These are phyloP conservation scores for Anniella stebbinsi DNA, from an alignment of 2,797 vertebrate genomes.

Conservation along the genomic window DNA sequence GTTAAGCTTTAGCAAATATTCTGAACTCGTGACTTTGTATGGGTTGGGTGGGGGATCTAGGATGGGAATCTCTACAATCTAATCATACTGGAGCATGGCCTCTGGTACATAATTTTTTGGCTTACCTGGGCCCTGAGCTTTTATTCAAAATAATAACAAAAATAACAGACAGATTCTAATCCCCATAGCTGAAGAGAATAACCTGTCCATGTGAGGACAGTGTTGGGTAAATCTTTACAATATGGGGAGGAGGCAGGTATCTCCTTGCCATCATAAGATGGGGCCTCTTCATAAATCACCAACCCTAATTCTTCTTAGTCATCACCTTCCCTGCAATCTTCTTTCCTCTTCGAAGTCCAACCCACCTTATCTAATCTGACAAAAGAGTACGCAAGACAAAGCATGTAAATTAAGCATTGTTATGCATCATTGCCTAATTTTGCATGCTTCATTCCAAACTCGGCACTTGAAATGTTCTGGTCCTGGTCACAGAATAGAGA, in stretches of 20 bases:
- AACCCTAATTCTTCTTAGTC: background rate
- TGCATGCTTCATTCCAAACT: background rate
- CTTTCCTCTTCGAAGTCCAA: background rate
- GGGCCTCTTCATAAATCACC: background rate
- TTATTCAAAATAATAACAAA: background rate
- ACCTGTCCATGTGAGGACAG: background rate
- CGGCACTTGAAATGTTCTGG: background rate
- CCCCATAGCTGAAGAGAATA: background rate
- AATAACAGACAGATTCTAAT: background rate
- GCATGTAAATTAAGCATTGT: background rate
- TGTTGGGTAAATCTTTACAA: background rate
- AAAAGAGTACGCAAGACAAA: background rate
- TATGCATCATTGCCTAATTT: background rate
- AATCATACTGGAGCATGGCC: background rate
- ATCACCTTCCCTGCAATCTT: background rate
- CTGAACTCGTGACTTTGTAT: background rate
- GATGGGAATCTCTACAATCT: background rate
- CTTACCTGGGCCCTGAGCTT: background rate
- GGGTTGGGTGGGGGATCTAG: background rate
- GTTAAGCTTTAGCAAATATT: background rate
- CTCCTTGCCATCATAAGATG: background rate
- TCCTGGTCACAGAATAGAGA: background rate
- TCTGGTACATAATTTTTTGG: background rate
- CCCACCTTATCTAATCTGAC: background rate
- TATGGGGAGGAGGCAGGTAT: background rate